Percentiles rank a stretch among this genome's conserved stretches.
Evolutionary conservation across 1,140 invertebrate species (phyloP).

Genomic region (Bombus polaris): DNA sequence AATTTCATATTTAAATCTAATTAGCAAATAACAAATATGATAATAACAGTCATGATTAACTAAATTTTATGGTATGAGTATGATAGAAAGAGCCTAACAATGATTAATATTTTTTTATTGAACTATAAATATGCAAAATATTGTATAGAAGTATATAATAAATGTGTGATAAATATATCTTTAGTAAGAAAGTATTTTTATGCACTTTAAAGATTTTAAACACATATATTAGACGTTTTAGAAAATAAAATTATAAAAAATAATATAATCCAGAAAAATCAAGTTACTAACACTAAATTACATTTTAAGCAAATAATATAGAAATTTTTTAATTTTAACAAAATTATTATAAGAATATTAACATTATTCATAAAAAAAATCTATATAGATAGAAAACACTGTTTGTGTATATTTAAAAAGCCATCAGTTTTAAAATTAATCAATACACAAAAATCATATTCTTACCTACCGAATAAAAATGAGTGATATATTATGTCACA

Average conservation of each 20-base stretch:
- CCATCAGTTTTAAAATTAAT: not conserved
- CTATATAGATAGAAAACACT: not conserved
- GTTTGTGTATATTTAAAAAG: not conserved
- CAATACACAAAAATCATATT: not conserved
- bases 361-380: not conserved
- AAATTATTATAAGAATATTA: not conserved
- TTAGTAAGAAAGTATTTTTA: slow-evolving; percentile 14
- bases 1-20: slow-evolving; percentile 4
- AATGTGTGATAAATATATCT: slow-evolving; percentile 5
- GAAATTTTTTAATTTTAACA: not conserved
- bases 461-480: slow-evolving; percentile 7
- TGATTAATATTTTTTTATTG: slow-evolving; percentile 10
- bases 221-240: slow-evolving; percentile 19
- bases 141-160: slow-evolving; percentile 6
- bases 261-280: slow-evolving; percentile 1
- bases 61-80: not conserved
- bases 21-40: not conserved
- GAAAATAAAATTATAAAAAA: slow-evolving; percentile 20
- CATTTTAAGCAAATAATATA: not conserved
- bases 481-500: not conserved
- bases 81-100: not conserved
- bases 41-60: slow-evolving; percentile 1
- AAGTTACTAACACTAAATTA: not conserved
- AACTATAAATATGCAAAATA: slow-evolving; percentile 16
- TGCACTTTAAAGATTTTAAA: not conserved